Percentiles rank a stretch among this genome's conserved stretches.
These are phyloP conservation scores for Phaethornis superciliosus DNA, from an alignment of 2,113 vertebrate genomes.

Conservation along the genomic window DNA sequence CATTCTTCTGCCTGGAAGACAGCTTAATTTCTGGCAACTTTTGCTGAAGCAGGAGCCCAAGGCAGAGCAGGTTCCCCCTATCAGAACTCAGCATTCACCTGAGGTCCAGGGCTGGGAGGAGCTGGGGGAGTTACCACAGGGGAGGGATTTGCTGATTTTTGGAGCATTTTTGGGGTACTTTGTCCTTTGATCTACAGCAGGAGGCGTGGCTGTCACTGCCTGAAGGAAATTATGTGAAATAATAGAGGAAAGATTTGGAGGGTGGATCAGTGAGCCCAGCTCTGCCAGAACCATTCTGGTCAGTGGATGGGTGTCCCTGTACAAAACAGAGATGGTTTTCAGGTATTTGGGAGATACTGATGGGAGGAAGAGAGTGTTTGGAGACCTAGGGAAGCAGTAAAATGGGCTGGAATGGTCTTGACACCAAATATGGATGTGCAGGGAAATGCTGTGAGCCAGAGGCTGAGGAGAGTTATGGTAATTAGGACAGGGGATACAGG, in stretches of 20 bases:
- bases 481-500: not conserved
- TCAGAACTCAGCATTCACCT: not conserved
- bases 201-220: not conserved
- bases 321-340: not conserved
- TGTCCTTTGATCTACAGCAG: not conserved
- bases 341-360: not conserved
- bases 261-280: not conserved
- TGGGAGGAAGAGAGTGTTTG: not conserved
- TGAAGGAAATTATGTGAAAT: not conserved
- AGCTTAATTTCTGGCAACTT: not conserved
- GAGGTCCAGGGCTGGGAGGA: not conserved
- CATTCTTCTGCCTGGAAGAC: not conserved
- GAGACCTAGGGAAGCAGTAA: not conserved
- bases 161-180: not conserved
- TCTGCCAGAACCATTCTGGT: not conserved
- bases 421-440: rapidly evolving
- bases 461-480: not conserved
- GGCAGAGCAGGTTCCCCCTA: not conserved
- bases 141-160: not conserved
- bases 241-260: not conserved
- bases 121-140: not conserved
- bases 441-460: not conserved
- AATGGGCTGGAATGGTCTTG: not conserved
- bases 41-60: not conserved
- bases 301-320: not conserved